Evolutionary conservation across 2,113 vertebrate genomes (phyloP), one percentile per base, ranked within the genome.

Genomic region (Phycodurus eques): DNA sequence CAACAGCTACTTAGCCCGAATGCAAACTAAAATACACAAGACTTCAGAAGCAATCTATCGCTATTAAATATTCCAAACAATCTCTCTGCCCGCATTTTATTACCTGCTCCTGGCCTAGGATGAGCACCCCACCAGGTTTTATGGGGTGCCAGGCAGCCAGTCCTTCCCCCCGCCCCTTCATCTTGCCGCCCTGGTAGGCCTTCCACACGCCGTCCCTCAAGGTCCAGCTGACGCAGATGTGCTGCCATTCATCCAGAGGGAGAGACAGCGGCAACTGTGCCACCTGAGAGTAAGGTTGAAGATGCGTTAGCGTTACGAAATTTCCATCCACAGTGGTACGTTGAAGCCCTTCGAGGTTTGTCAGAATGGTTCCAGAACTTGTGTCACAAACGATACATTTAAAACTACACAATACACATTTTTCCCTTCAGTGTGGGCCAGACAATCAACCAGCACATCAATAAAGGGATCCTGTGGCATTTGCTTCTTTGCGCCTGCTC

Each of bases 61-160:
- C 11, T 10, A 27, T 59, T 4, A 9, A 20, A 42, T 2, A 53
- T 54, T 54, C 8, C 22, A 5, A 31, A 59, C 1, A 60, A 66
- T 22, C 42, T 20, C 8, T 46, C 39, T 39, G 1, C 1, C 10
- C 11, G 15, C 47, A 35, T 35, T 3, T 19, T 20, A 89, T 5
- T 85, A 98, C 97, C 96, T 99, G 97, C 70, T 99, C 97, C 86
- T 99, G 97, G 63, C 97, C 97, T 83, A 99, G 90, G 76, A 99
- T 95, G 53, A 99, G 90, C 67, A 98, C 83, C 0, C 97, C 97
- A 5, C 96, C 95, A 13, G 96, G 95, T 86, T 95, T 96, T 91
- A 98, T 95, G 76, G 97, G 92, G 6, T 99, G 96, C 97, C 97
- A 99, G 72, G 97, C 93, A 0, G 97, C 96, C 83, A 99, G 90